Percentiles rank a stretch among this genome's conserved stretches.
Evolutionary conservation across 1,140 invertebrate species (phyloP).

Genomic region (Pentalonia nigronervosa): DNA sequence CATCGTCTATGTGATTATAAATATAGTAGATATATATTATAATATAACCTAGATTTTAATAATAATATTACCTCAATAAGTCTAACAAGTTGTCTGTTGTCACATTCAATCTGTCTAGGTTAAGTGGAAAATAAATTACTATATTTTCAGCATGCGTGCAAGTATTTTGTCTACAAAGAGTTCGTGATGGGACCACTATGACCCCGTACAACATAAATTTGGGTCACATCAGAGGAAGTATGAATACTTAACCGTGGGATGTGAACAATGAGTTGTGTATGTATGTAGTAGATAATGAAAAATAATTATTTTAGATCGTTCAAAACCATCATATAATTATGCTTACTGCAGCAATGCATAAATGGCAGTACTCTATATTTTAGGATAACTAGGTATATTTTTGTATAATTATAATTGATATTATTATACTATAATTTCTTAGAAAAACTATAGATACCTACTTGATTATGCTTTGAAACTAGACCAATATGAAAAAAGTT

Average conservation of each 20-base stretch:
- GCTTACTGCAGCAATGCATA: neutral
- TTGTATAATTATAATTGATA: neutral
- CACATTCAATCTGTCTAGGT: conserved; percentile 24
- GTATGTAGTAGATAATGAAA: neutral
- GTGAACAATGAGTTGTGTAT: conserved; percentile 9
- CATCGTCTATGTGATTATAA: neutral
- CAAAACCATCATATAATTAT: neutral
- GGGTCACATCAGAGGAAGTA: conserved; percentile 25
- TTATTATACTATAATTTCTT: neutral
- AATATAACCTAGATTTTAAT: conserved; percentile 21
- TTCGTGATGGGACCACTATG: conserved; percentile 50
- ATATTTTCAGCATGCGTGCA: conserved; percentile 23
- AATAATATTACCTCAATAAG: neutral
- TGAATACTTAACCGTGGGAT: conserved; percentile 37
- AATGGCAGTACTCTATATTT: neutral
- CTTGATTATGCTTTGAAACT: neutral
- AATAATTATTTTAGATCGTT: conserved; percentile 14
- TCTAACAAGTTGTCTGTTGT: conserved; percentile 30
- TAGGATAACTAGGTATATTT: neutral
- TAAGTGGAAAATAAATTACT: conserved; percentile 38
- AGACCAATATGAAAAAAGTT: neutral
- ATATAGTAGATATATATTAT: neutral
- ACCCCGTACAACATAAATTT: conserved; percentile 29
- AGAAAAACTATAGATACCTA: neutral
- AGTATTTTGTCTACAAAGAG: conserved; percentile 19